phyloP scores from a whole-genome alignment of 2,888 invertebrate genomes.

The Allophyes oxyacanthae region DNA sequence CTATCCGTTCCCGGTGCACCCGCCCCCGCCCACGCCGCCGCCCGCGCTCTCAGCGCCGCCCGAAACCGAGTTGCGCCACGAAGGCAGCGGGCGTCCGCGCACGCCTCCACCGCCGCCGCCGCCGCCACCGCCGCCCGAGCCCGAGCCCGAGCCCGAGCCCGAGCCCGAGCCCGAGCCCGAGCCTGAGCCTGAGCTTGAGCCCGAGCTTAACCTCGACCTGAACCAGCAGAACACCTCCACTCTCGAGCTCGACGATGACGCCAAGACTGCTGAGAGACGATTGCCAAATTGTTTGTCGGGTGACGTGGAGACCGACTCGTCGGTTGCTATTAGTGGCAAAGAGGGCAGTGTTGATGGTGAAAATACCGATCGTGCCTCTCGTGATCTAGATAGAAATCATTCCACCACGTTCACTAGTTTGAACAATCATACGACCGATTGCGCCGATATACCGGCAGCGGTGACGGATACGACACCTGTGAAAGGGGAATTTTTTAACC shows the following conservation, averaged over 20 bases:
- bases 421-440: slow-evolving; percentile 19
- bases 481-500: slow-evolving; percentile 29
- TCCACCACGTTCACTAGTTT: slow-evolving; percentile 21
- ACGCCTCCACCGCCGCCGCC: slow-evolving; percentile 61
- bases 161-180: slow-evolving; percentile 7
- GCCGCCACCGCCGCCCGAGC: slow-evolving; percentile 57
- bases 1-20: slow-evolving; percentile 94
- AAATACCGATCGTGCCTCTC: slow-evolving; percentile 35
- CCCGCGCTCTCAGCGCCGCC: slow-evolving; percentile 59
- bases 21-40: slow-evolving; percentile 82
- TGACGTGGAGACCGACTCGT: slow-evolving; percentile 45
- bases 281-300: slow-evolving; percentile 16
- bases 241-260: slow-evolving; percentile 58
- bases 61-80: slow-evolving; percentile 58
- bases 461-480: slow-evolving; percentile 21
- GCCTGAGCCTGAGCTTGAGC: slow-evolving; percentile 20
- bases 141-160: slow-evolving; percentile 23
- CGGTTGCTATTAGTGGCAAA: slow-evolving; percentile 40
- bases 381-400: slow-evolving; percentile 17
- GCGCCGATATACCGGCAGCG: slow-evolving; percentile 14
- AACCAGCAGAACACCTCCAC: slow-evolving; percentile 56
- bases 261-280: slow-evolving; percentile 56
- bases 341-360: slow-evolving; percentile 39
- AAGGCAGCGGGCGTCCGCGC: slow-evolving; percentile 51
- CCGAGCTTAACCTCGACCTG: slow-evolving; percentile 9